These are phyloP conservation scores for Coranthus polyacanthus DNA, from an alignment of 2,797 vertebrate genomes.

Conservation along the genomic window DNA sequence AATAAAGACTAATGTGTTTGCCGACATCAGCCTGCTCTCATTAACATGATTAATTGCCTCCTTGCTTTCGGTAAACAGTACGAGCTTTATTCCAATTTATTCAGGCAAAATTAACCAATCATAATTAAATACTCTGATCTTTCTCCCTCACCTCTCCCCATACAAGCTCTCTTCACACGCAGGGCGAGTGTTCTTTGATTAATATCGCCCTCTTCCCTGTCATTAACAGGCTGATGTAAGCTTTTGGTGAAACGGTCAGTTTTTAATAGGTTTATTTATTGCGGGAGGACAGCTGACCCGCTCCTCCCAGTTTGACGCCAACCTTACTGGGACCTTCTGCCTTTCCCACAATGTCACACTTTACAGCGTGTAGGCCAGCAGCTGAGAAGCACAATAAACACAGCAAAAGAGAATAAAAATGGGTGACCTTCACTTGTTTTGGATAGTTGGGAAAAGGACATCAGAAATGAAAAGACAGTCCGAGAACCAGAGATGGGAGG, in stretches of 20 bases:
- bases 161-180: slow-evolving; percentile 32
- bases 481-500: not conserved
- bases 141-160: slow-evolving; percentile 27
- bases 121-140: slow-evolving; percentile 73
- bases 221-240: slow-evolving; percentile 46
- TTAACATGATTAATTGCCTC: slow-evolving; percentile 88
- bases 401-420: not conserved
- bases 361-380: slow-evolving; percentile 35
- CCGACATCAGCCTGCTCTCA: slow-evolving; percentile 79
- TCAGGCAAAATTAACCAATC: slow-evolving; percentile 75
- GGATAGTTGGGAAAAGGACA: not conserved
- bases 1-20: slow-evolving; percentile 81
- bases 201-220: slow-evolving; percentile 37
- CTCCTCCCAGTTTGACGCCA: not conserved
- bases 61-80: slow-evolving; percentile 82
- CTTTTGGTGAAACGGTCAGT: slow-evolving; percentile 25
- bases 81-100: slow-evolving; percentile 81
- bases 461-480: not conserved
- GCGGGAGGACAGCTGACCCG: slow-evolving; percentile 11
- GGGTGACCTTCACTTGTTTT: slow-evolving; percentile 35
- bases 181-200: slow-evolving; percentile 47
- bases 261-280: slow-evolving; percentile 59
- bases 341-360: slow-evolving; percentile 56
- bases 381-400: slow-evolving; percentile 26
- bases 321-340: slow-evolving; percentile 4